phyloP scores from a whole-genome alignment of 2,888 invertebrate species.

The Thereva nobilitata region DNA sequence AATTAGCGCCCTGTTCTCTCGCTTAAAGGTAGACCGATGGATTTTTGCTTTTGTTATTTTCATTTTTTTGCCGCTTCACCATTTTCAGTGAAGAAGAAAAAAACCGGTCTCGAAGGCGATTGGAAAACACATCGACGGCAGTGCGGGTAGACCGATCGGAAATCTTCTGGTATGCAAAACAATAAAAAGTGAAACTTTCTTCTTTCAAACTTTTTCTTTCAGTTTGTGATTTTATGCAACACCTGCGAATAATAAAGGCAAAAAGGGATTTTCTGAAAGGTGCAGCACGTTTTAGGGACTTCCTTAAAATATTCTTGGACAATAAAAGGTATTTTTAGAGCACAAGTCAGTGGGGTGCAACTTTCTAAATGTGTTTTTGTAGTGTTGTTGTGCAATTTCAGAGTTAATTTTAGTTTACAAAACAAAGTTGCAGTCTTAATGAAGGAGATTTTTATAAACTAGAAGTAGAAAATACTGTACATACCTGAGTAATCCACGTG shows the following conservation, averaged over 20 bases:
- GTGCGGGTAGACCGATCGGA: too few relatives aligned
- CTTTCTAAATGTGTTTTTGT: conserved; percentile 35
- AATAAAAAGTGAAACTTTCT: too few relatives aligned
- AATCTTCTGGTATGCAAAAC: too few relatives aligned
- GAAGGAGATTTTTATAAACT: too few relatives aligned
- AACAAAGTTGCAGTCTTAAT: too few relatives aligned
- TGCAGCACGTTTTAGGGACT: conserved; percentile 15
- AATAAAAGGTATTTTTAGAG: not conserved
- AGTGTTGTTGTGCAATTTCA: not conserved
- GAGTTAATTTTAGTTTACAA: conserved; percentile 2
- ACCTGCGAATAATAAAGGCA: too few relatives aligned
- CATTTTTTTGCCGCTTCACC: not conserved
- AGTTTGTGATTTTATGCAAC: too few relatives aligned
- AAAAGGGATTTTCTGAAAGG: not conserved
- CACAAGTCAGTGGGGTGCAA: conserved; percentile 19
- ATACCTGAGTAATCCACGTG: too few relatives aligned
- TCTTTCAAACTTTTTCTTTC: too few relatives aligned
- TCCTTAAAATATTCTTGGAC: conserved; percentile 2
- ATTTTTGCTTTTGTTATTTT: conserved; percentile 6
- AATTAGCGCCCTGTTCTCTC: conserved; percentile 25
- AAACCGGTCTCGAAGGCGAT: too few relatives aligned
- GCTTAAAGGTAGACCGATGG: not conserved
- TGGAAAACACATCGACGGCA: too few relatives aligned
- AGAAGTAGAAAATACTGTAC: too few relatives aligned
- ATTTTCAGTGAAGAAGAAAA: not conserved